Evolutionary conservation across 53 echinoderm and acorn worm species (phyloP).

Genomic region (Echinometra lucunter): DNA sequence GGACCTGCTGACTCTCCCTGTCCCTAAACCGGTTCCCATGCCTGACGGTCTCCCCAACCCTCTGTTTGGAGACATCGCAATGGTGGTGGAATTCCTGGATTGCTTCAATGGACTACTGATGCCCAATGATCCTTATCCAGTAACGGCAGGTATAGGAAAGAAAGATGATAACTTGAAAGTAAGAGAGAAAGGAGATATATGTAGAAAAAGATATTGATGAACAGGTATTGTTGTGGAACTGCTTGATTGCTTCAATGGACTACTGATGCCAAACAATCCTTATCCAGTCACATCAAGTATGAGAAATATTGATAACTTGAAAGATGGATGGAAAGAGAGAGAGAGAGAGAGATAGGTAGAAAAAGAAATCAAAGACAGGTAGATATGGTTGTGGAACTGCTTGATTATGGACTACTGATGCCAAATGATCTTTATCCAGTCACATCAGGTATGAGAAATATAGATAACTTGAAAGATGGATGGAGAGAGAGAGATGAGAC

Average conservation of each 20-base stretch:
- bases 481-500: too few relatives aligned
- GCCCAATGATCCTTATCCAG: conserved; percentile 96
- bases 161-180: too few relatives aligned
- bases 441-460: conserved; percentile 81
- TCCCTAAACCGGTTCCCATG: conserved; percentile 89
- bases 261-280: conserved; percentile 96
- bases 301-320: neutral
- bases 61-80: conserved; percentile 93
- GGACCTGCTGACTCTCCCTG: conserved; percentile 74
- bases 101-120: conserved; percentile 91
- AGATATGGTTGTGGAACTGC: conserved; percentile 96
- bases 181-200: too few relatives aligned
- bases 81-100: conserved; percentile 94
- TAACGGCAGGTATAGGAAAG: conserved; percentile 81
- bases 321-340: too few relatives aligned
- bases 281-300: conserved; percentile 95
- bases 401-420: conserved; percentile 92
- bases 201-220: too few relatives aligned
- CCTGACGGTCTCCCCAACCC: conserved; percentile 96
- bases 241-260: conserved; percentile 87
- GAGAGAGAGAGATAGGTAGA: too few relatives aligned
- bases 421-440: conserved; percentile 96
- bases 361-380: too few relatives aligned
- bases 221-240: conserved; percentile 98
- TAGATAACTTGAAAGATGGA: too few relatives aligned